These are phyloP conservation scores for pig (Sus scrofa) DNA, from an alignment of 2,113 vertebrate species.

Conservation along the genomic window T2T-Sscrofa CM000813.6:36115501-36116000, in stretches of 20 bases:
- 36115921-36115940: background rate
- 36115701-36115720: background rate
- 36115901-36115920: background rate
- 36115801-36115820: background rate
- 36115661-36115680: background rate
- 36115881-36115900: background rate
- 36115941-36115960: background rate
- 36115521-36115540: background rate
- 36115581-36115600: too few relatives aligned
- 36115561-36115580: background rate
- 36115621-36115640: background rate
- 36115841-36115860: background rate
- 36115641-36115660: background rate
- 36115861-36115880: background rate
- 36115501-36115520: background rate
- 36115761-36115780: background rate
- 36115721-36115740: background rate
- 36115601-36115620: background rate
- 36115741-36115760: background rate
- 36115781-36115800: background rate
- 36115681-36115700: background rate
- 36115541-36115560: background rate
- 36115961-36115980: background rate
- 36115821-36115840: background rate
- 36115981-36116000: background rate